Evolutionary conservation across 2,113 vertebrate genomes (phyloP).

Genomic region (Corythoichthys haematopterus): DNA sequence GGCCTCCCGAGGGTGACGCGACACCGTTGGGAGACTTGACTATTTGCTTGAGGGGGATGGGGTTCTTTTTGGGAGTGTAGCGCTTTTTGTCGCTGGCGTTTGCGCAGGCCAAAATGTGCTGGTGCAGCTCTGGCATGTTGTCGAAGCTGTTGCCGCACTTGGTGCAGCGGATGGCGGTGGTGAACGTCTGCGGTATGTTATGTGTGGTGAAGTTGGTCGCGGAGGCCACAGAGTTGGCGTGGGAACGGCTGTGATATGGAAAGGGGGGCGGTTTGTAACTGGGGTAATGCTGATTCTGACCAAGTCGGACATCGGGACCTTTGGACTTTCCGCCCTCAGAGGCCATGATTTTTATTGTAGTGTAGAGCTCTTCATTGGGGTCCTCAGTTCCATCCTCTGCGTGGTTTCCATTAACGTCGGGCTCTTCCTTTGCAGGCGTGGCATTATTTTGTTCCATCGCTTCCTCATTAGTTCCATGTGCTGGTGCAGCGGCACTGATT

Average conservation of each 20-base stretch:
- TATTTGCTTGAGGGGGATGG: constrained; percentile 88
- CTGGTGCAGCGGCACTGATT: constrained; percentile 42
- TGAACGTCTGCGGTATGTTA: constrained; percentile 97
- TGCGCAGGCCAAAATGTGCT: constrained; percentile 91
- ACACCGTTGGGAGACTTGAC: constrained; percentile 84
- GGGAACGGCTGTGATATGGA: constrained; percentile 92
- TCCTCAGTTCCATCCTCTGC: constrained; percentile 80
- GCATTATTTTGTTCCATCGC: constrained; percentile 28
- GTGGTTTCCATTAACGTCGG: constrained; percentile 51
- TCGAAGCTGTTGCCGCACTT: constrained; percentile 97
- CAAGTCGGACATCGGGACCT: constrained; percentile 90
- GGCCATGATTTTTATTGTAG: constrained; percentile 98
- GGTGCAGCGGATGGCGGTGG: constrained; percentile 95
- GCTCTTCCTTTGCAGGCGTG: constrained; percentile 39
- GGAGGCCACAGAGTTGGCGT: constrained; percentile 82
- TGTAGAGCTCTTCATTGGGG: constrained; percentile 94
- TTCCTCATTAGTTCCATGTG: constrained; percentile 39
- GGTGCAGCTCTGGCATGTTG: constrained; percentile 96
- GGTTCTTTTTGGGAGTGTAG: constrained; percentile 98
- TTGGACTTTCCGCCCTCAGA: constrained; percentile 89
- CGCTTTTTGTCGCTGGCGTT: constrained; percentile 94
- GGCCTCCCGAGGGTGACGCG: constrained; percentile 56
- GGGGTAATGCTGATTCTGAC: constrained; percentile 96
- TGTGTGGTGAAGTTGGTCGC: constrained; percentile 98
- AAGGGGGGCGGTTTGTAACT: constrained; percentile 97